phyloP scores from a whole-genome alignment of 2,113 vertebrate species.

The Cepphus grylle region DNA sequence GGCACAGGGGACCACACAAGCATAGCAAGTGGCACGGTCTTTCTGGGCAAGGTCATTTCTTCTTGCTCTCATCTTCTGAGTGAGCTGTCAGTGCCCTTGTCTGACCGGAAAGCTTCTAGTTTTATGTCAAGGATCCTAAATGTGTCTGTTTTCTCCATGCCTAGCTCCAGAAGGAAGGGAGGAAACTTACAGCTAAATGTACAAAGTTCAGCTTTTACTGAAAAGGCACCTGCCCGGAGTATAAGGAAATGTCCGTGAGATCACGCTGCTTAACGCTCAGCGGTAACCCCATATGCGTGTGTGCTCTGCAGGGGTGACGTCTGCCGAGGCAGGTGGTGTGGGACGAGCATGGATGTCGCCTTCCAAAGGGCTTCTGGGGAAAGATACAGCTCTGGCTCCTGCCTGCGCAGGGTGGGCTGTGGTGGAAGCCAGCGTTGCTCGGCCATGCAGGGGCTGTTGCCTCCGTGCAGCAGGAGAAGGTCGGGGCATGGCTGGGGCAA shows the following conservation, averaged over 20 bases:
- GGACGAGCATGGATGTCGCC: not conserved
- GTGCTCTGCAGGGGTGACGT: accelerated
- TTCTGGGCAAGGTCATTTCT: not conserved
- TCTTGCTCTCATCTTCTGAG: not conserved
- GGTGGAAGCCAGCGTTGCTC: not conserved
- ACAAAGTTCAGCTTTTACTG: not conserved
- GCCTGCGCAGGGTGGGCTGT: not conserved
- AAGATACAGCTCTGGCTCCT: not conserved
- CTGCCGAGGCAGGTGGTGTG: accelerated
- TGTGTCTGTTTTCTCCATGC: not conserved
- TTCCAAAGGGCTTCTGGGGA: not conserved
- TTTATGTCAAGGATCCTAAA: not conserved
- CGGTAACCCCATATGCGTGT: not conserved
- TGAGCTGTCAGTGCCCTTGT: not conserved
- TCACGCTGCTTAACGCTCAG: not conserved
- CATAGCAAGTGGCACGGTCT: too few species aligned
- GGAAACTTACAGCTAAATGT: not conserved
- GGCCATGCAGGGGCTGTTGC: not conserved
- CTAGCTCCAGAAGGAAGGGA: not conserved
- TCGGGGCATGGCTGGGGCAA: accelerated
- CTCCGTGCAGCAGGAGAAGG: not conserved
- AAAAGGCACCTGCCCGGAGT: not conserved
- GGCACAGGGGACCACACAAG: not conserved
- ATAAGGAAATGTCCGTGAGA: not conserved
- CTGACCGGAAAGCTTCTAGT: not conserved